Evolutionary conservation across 92 coral and sea anemone genomes (phyloP).

Genomic region (Bergia puertoricense): DNA sequence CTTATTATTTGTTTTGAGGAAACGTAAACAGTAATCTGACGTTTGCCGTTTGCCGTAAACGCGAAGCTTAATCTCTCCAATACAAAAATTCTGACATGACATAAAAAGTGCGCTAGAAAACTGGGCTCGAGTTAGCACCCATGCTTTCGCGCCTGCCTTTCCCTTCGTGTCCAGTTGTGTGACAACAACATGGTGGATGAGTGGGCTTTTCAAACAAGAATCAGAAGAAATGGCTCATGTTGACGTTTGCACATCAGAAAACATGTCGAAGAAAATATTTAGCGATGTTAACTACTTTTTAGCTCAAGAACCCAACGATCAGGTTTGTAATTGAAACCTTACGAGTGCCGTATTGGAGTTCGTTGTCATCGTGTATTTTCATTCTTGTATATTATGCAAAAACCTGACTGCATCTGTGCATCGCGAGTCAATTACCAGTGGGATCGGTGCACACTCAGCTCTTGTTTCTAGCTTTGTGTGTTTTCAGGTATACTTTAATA

Average conservation of each 20-base stretch:
- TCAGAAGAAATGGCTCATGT: slow-evolving; percentile 22
- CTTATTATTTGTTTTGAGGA: too few relatives aligned
- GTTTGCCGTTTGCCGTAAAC: too few relatives aligned
- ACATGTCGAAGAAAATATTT: slow-evolving; percentile 1
- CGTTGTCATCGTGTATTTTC: neutral
- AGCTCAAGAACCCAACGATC: slow-evolving; percentile 42
- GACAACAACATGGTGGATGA: slow-evolving; percentile 28
- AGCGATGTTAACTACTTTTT: slow-evolving; percentile 44
- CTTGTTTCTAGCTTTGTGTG: neutral
- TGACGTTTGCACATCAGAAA: slow-evolving; percentile 11
- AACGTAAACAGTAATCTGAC: too few relatives aligned
- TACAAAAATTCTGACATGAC: too few relatives aligned
- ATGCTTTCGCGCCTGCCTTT: too few relatives aligned
- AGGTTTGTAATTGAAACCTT: slow-evolving; percentile 9
- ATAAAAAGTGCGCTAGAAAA: too few relatives aligned
- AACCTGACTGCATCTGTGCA: neutral
- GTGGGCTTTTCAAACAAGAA: slow-evolving; percentile 26
- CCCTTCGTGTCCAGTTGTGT: too few relatives aligned
- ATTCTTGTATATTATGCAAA: too few relatives aligned
- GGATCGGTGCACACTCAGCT: neutral
- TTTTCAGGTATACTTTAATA: too few relatives aligned
- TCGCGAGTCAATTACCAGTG: neutral
- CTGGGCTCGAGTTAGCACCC: too few relatives aligned
- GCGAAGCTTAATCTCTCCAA: too few relatives aligned
- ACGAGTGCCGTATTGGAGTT: neutral